A percentile compares a stretch with the other conserved stretches of the same genome.
Conservation (phyloP, 2,888 invertebrate genomes). For the Liodrosophila aerea region DNA sequence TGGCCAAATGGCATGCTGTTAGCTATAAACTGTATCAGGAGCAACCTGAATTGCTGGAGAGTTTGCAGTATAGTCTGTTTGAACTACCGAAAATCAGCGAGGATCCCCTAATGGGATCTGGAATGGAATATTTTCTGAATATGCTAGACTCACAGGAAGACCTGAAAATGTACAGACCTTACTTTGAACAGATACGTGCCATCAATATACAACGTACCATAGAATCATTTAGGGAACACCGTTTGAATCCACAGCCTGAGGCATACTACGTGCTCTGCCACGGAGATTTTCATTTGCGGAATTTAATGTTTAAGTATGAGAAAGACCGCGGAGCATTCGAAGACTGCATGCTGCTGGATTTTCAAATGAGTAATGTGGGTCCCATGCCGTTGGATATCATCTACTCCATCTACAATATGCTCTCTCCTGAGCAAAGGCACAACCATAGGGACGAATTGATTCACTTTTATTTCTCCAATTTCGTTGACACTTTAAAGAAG, state of each 20-base stretch:
- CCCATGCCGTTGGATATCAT: constrained; percentile 60
- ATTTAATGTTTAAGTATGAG: constrained; percentile 69
- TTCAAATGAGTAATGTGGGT: constrained; percentile 62
- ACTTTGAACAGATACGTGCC: constrained; percentile 45
- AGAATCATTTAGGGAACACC: constrained; percentile 17
- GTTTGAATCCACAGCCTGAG: constrained; percentile 37
- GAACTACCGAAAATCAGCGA: constrained; percentile 43
- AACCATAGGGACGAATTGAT: constrained; percentile 54
- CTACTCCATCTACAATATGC: constrained; percentile 64
- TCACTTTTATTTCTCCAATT: constrained; percentile 59
- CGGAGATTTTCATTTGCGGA: constrained; percentile 76
- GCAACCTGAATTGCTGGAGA: constrained; percentile 39
- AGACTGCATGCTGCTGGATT: constrained; percentile 73
- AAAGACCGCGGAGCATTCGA: constrained; percentile 24
- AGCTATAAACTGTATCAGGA: constrained; percentile 80
- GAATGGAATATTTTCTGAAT: constrained; percentile 51
- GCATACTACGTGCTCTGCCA: constrained; percentile 67
- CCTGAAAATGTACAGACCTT: constrained; percentile 35
- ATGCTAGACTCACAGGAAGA: constrained; percentile 44
- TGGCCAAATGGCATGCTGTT: constrained; percentile 82
- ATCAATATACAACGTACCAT: constrained; percentile 19
- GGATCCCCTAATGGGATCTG: constrained; percentile 38
- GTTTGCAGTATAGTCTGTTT: constrained; percentile 77
- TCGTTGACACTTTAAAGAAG: constrained; percentile 52
- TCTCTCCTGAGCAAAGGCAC: constrained; percentile 48